Evolutionary conservation across 2,113 vertebrate species (phyloP), one percentile per base, ranked within the genome.

Genomic region (Dipodomys stephensi): DNA sequence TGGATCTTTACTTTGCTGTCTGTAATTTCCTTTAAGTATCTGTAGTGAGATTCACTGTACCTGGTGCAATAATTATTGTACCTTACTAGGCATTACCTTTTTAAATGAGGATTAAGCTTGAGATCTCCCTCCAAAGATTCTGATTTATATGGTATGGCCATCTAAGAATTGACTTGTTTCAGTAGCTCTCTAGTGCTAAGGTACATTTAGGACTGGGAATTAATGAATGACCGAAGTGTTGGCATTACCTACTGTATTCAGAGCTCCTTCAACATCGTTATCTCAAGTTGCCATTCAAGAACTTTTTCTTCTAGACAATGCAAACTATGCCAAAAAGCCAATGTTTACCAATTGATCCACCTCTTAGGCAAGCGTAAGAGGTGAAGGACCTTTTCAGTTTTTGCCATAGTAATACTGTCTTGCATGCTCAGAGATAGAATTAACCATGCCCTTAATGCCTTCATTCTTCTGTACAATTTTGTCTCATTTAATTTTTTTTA

Each of bases 1-100:
- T 85, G 60, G n/a, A 91, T 60, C 15, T 12, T 16, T 85, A n/a
- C 22, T 89, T 92, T 78, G n/a, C 44, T 95, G 74, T 81, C 5
- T 88, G 6, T 49, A 30, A 20, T 81, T 72, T 90, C 32, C 6
- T 68, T 88, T 39, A 81, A 90, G 84, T 85, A 16, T 35, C 69
- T 78, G 5, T 60, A 27, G 69, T 49, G 49, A 49, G 49, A 85
- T 92, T 77, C 12, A 90, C 49, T 57, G 44, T 49, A 39, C 3
- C 15, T 57, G 32, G 1, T 32, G 68, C 13, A 82, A 4, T 95
- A 27, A 73, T 94, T 80, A 16, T 80, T 28, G 74, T 9, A 67
- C 28, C 23, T 91, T 44, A 49, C 5, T 85, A 72, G 16, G n/a
- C 39, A 68, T 73, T 22, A n/a, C 4, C 15, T 73, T 64, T n/a